Evolutionary conservation across 92 coral and sea anemone genomes (phyloP).

Genomic region (Bergia puertoricense): DNA sequence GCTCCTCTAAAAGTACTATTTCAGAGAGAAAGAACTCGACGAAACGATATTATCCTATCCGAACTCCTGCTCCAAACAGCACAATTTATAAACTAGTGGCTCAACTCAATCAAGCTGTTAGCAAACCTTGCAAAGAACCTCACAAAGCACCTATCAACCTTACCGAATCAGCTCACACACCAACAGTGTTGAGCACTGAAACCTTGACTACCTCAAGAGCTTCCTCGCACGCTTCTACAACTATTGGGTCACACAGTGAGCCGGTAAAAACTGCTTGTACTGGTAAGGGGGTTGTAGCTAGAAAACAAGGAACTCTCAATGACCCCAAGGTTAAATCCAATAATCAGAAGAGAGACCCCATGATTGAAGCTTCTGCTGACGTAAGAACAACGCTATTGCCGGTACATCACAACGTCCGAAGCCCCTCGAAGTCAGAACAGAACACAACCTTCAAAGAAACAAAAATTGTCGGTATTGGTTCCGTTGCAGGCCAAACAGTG

Average conservation of each 20-base stretch:
- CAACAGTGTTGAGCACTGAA: neutral
- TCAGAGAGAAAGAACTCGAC: neutral
- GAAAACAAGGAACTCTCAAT: neutral
- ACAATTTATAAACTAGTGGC: constrained; percentile 26
- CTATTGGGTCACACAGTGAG: no score
- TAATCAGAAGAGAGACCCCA: neutral
- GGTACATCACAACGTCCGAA: neutral
- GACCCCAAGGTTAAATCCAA: neutral
- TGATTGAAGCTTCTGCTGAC: neutral
- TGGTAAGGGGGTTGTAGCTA: neutral
- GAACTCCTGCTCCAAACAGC: constrained; percentile 17
- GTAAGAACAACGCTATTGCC: neutral
- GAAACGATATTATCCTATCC: neutral
- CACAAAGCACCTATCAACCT: neutral
- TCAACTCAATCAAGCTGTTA: constrained; percentile 15
- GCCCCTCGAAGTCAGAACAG: neutral
- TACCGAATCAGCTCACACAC: neutral
- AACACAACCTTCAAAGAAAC: neutral
- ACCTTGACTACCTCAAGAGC: neutral
- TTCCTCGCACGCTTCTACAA: neutral
- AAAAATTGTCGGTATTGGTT: no score
- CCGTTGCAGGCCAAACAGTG: neutral
- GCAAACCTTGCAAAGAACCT: neutral
- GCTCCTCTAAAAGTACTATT: neutral
- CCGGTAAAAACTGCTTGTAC: no score